These are phyloP conservation scores for Hyles lineata DNA, from an alignment of 2,888 invertebrate species.

Conservation along the genomic window DNA sequence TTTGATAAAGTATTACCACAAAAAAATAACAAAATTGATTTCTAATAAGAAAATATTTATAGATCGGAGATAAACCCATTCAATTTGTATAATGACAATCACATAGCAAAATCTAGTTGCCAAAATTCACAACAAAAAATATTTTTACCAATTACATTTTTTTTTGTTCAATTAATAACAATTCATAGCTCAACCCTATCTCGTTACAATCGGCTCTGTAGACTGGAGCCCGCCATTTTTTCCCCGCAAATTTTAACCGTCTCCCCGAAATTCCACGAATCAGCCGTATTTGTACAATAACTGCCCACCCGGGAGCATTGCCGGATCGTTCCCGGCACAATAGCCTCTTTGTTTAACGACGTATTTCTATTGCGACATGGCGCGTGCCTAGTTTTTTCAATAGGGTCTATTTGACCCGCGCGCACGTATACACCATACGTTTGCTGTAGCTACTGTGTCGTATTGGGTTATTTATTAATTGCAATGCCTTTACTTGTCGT, in stretches of 20 bases:
- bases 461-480: constrained; percentile 15
- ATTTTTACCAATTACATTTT: too few species aligned
- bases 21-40: too few species aligned
- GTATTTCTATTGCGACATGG: constrained; percentile 69
- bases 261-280: constrained; percentile 69
- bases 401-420: constrained; percentile 53
- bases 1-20: too few species aligned
- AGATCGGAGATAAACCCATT: too few species aligned
- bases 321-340: constrained; percentile 61
- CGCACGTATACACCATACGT: constrained; percentile 30
- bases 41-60: too few species aligned
- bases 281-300: constrained; percentile 78
- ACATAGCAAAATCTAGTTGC: too few species aligned
- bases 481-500: not conserved
- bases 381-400: constrained; percentile 74
- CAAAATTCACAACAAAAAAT: too few species aligned
- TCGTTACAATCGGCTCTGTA: constrained; percentile 55
- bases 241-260: constrained; percentile 80
- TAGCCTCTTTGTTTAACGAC: constrained; percentile 81
- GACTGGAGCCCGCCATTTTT: constrained; percentile 63
- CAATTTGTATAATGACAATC: too few species aligned
- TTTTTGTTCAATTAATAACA: not conserved
- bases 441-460: constrained; percentile 8
- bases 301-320: constrained; percentile 67
- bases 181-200: constrained; percentile 63